These are phyloP conservation scores for Festucalex cinctus DNA, from an alignment of 2,113 vertebrate species.

Conservation along the genomic window DNA sequence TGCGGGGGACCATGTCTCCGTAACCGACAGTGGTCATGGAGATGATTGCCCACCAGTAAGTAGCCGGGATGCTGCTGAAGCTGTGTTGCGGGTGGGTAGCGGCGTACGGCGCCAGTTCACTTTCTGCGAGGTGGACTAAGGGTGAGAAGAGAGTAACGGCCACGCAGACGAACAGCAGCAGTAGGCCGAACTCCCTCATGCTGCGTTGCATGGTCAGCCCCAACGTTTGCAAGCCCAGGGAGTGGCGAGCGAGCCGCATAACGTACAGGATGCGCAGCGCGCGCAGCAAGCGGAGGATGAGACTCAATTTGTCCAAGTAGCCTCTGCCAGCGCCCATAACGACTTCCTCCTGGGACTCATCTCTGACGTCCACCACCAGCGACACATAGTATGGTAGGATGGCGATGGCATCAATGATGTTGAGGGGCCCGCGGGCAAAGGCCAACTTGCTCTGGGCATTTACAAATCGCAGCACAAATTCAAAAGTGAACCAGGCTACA, in stretches of 20 bases:
- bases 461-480: constrained; percentile 85
- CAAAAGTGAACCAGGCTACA: constrained; percentile 93
- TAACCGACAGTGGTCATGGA: constrained; percentile 98
- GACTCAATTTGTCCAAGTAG: constrained; percentile 88
- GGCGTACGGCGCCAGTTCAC: constrained; percentile 71
- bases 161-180: constrained; percentile 88
- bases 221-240: constrained; percentile 89
- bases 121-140: constrained; percentile 87
- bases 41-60: constrained; percentile 98
- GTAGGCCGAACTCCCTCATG: constrained; percentile 84
- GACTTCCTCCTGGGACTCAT: constrained; percentile 53
- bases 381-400: constrained; percentile 95
- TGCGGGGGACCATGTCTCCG: constrained; percentile 92
- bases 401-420: constrained; percentile 91
- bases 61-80: constrained; percentile 93
- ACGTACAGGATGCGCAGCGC: constrained; percentile 91
- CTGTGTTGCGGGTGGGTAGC: constrained; percentile 77
- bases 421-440: constrained; percentile 87
- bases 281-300: constrained; percentile 85
- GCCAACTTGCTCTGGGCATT: constrained; percentile 88
- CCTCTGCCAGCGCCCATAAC: constrained; percentile 61
- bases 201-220: constrained; percentile 87
- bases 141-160: constrained; percentile 90
- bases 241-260: constrained; percentile 93
- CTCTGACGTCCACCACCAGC: constrained; percentile 81